Evolutionary conservation across 2,888 invertebrate species (phyloP).

Genomic region (Tortricodes alternella): DNA sequence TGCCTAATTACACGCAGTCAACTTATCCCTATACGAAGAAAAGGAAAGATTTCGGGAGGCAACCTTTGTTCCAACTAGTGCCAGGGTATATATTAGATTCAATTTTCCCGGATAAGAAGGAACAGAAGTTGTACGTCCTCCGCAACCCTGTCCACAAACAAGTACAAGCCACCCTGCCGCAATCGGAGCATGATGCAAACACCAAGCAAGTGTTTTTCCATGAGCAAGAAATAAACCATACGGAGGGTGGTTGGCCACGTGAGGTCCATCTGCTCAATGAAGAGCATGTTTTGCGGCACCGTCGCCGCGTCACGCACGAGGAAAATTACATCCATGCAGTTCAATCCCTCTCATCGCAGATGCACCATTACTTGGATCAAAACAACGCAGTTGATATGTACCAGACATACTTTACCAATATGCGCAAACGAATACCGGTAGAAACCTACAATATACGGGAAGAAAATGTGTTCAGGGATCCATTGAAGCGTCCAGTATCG

Average conservation of each 20-base stretch:
- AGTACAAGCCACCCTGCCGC: constrained; percentile 71
- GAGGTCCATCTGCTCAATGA: constrained; percentile 85
- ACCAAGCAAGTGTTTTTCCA: constrained; percentile 83
- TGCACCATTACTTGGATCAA: constrained; percentile 87
- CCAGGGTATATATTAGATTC: constrained; percentile 70
- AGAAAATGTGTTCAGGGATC: constrained; percentile 87
- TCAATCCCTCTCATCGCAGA: constrained; percentile 75
- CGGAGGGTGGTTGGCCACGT: constrained; percentile 93
- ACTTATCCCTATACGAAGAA: constrained; percentile 74
- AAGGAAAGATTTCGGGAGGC: constrained; percentile 76
- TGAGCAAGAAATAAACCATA: constrained; percentile 86
- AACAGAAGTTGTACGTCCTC: constrained; percentile 71
- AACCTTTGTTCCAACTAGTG: constrained; percentile 70
- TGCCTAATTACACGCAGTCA: constrained; percentile 56
- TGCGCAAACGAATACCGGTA: constrained; percentile 73
- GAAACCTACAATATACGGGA: constrained; percentile 83
- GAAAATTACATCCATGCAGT: constrained; percentile 88
- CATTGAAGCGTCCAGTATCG: constrained; percentile 73
- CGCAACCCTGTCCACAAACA: constrained; percentile 77
- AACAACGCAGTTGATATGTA: constrained; percentile 92
- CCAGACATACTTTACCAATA: constrained; percentile 86
- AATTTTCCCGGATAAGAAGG: constrained; percentile 59
- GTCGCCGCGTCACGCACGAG: constrained; percentile 91
- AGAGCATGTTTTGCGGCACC: constrained; percentile 87
- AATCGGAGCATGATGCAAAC: constrained; percentile 81